Evolutionary conservation across 1,140 invertebrate species (phyloP).

Genomic region (Papilio helenus): DNA sequence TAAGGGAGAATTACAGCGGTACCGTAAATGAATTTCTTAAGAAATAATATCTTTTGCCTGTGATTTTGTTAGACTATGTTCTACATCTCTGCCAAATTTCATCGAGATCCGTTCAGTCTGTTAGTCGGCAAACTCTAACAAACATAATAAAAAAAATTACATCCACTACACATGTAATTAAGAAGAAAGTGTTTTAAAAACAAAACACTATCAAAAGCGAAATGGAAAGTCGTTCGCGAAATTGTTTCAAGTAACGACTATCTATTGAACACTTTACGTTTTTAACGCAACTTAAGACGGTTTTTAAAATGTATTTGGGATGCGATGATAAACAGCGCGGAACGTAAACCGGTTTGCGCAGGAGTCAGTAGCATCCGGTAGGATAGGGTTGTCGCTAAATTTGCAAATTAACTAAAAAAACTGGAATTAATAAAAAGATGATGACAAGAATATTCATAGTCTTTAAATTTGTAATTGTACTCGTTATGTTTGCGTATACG

Average conservation of each 20-base stretch:
- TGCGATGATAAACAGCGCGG: slow-evolving; percentile 65
- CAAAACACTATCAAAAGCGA: background rate
- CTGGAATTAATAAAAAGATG: background rate
- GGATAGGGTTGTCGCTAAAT: slow-evolving; percentile 43
- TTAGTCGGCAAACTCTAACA: background rate
- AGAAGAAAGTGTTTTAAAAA: slow-evolving; percentile 11
- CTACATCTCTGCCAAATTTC: too few species aligned
- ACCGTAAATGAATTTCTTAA: too few species aligned
- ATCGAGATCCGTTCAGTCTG: too few species aligned
- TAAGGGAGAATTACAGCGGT: too few species aligned
- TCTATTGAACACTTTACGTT: slow-evolving; percentile 37
- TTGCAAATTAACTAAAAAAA: background rate
- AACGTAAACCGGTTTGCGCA: slow-evolving; percentile 60
- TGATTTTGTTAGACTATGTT: too few species aligned
- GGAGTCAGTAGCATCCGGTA: slow-evolving; percentile 54
- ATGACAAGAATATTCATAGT: background rate
- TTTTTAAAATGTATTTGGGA: slow-evolving; percentile 69
- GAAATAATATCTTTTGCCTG: too few species aligned
- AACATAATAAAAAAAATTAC: background rate
- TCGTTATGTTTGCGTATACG: too few species aligned
- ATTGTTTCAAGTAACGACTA: slow-evolving; percentile 25
- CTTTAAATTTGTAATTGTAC: background rate
- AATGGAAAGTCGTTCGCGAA: slow-evolving; percentile 31
- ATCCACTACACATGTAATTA: background rate
- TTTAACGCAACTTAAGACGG: slow-evolving; percentile 48